Evolutionary conservation across 2,888 invertebrate species (phyloP), one percentile per base, ranked within the genome.

Genomic region (Anagyrus pseudococci): DNA sequence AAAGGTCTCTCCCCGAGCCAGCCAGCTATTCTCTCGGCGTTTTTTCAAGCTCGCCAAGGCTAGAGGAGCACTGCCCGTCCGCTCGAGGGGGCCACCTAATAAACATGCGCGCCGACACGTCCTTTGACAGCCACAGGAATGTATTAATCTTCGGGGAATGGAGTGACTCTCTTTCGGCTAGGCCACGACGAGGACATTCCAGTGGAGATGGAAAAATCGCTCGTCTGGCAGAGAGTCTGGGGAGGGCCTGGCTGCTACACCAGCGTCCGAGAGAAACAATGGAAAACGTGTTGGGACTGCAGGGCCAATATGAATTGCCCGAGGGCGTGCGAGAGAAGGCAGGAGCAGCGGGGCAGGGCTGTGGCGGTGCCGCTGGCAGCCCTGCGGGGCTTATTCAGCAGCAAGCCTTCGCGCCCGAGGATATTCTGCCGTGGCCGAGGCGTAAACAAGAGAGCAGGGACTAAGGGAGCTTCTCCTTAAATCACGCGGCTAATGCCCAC

Each of bases 401-500:
- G n/a, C n/a, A n/a, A n/a, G n/a, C n/a, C n/a, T n/a, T n/a, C n/a
- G n/a, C n/a, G n/a, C n/a, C n/a, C n/a, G n/a, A n/a, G n/a, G n/a
- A n/a, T n/a, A n/a, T n/a, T n/a, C n/a, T n/a, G n/a, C n/a, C 19
- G 20, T 2, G 20, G 6, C 10, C 15, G 1, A 25, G 20, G 23
- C 47, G 47, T 47, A 56, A 56, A 48, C 56, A 48, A 47, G 47
- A 15, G 7, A 26, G 6, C 25, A 23, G n/a, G 60, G 41, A n/a
- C n/a, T n/a, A n/a, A n/a, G n/a, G n/a, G n/a, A n/a, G n/a, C n/a
- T n/a, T 57, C 53, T 56, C 48, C 56, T 64, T 60, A 57, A 57
- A 59, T 57, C 52, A 56, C 54, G 54, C 54, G 58, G 22, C 49
- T 49, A 50, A 59, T 52, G 58, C 50, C 52, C 33, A 8, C 33